Percentiles rank a stretch among this genome's conserved stretches.
Evolutionary conservation across 2,888 invertebrate genomes (phyloP).

Genomic region (Epirrhoe alternata): DNA sequence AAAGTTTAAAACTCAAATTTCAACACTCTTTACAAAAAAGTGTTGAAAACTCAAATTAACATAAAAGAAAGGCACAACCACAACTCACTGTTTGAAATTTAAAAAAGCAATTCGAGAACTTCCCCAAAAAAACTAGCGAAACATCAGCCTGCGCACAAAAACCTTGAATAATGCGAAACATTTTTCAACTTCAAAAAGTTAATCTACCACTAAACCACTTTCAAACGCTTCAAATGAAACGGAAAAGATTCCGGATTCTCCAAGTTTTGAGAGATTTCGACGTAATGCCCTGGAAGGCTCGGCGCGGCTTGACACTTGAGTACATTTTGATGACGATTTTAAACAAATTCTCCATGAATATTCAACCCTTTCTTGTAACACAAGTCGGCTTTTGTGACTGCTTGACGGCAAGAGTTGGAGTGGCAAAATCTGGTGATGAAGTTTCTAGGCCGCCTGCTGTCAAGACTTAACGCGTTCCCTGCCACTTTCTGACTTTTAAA

Average conservation of each 20-base stretch:
- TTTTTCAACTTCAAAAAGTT: constrained; percentile 47
- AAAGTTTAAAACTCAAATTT: too few species aligned
- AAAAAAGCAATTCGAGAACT: constrained; percentile 14
- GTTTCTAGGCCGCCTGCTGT: background rate
- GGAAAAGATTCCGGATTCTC: constrained; percentile 39
- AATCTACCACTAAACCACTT: constrained; percentile 43
- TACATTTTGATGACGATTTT: constrained; percentile 1
- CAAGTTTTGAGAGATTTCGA: constrained; percentile 36
- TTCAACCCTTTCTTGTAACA: background rate
- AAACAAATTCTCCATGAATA: background rate
- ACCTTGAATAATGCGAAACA: constrained; percentile 41
- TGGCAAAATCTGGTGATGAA: background rate
- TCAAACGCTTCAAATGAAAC: constrained; percentile 42
- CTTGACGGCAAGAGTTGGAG: background rate
- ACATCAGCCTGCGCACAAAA: constrained; percentile 27
- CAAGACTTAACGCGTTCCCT: too few species aligned
- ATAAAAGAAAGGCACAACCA: constrained; percentile 3
- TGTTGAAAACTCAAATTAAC: background rate
- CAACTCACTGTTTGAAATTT: constrained; percentile 10
- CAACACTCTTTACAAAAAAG: background rate
- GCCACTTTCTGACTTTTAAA: too few species aligned
- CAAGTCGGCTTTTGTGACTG: background rate
- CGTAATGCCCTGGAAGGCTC: constrained; percentile 36
- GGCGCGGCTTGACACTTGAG: background rate
- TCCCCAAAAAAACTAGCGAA: constrained; percentile 21